Evolutionary conservation across 2,797 vertebrate species (phyloP).

Genomic region (Psittacula echo): DNA sequence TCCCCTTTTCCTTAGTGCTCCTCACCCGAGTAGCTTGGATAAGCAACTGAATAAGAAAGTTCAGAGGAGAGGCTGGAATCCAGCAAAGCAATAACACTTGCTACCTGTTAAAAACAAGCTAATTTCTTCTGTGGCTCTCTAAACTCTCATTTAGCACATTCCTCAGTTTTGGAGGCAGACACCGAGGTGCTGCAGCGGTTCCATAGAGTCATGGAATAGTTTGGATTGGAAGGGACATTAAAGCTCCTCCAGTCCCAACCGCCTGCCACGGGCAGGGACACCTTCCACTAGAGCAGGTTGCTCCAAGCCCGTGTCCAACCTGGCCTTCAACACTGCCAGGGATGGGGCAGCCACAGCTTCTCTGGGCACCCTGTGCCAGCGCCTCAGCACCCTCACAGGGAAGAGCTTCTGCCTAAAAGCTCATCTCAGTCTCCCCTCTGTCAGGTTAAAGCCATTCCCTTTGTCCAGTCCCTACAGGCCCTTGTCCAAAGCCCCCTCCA

Average conservation of each 20-base stretch:
- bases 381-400: neutral
- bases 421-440: neutral
- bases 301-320: neutral
- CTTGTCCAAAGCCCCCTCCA: neutral
- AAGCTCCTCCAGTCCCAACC: neutral
- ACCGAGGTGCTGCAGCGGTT: neutral
- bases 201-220: neutral
- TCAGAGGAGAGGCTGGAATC: neutral
- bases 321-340: no score
- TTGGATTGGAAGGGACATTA: neutral
- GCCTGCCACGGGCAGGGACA: neutral
- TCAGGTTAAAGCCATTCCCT: neutral
- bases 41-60: neutral
- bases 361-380: no score
- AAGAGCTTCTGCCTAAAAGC: neutral
- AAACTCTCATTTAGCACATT: rapidly evolving
- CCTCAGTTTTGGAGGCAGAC: neutral
- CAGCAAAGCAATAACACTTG: neutral
- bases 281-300: neutral
- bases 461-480: neutral
- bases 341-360: no score
- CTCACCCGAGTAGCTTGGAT: neutral
- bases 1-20: neutral
- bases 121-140: rapidly evolving
- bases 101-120: rapidly evolving